These are phyloP conservation scores for Panulirus ornatus DNA, from an alignment of 1,140 invertebrate genomes.

Conservation along the genomic window DNA sequence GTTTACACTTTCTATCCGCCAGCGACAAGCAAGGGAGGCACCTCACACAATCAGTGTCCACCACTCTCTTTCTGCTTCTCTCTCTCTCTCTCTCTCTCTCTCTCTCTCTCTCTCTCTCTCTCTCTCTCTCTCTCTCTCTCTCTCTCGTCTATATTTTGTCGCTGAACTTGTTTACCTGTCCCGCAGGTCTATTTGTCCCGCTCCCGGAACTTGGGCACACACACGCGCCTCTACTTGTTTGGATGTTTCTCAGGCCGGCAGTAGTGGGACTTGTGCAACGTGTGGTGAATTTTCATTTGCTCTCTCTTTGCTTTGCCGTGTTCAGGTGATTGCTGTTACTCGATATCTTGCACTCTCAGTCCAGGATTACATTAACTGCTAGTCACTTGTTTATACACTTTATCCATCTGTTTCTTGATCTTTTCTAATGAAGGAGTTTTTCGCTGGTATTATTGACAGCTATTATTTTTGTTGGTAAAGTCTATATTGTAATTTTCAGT, in stretches of 20 bases:
- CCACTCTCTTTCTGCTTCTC: too few relatives aligned
- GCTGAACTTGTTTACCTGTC: neutral
- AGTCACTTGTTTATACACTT: neutral
- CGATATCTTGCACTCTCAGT: neutral
- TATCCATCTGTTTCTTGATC: neutral
- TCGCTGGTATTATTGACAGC: too few relatives aligned
- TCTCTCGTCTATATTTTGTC: neutral
- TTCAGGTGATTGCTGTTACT: neutral
- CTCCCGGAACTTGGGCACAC: neutral
- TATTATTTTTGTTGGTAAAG: too few relatives aligned
- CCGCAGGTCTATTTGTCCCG: neutral
- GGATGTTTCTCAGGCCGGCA: neutral
- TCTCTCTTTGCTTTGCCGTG: neutral
- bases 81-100: too few relatives aligned
- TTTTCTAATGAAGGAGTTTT: too few relatives aligned
- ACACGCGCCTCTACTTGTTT: slow-evolving; percentile 1
- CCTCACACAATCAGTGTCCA: too few relatives aligned
- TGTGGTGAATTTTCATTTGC: neutral
- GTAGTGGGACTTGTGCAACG: neutral
- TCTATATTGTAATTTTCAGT: too few relatives aligned
- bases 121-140: neutral
- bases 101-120: too few relatives aligned
- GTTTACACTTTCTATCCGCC: too few relatives aligned
- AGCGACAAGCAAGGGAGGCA: too few relatives aligned
- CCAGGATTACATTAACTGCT: neutral